Evolutionary conservation across 1,140 invertebrate species (phyloP).

Genomic region (Cecropterus lyciades): DNA sequence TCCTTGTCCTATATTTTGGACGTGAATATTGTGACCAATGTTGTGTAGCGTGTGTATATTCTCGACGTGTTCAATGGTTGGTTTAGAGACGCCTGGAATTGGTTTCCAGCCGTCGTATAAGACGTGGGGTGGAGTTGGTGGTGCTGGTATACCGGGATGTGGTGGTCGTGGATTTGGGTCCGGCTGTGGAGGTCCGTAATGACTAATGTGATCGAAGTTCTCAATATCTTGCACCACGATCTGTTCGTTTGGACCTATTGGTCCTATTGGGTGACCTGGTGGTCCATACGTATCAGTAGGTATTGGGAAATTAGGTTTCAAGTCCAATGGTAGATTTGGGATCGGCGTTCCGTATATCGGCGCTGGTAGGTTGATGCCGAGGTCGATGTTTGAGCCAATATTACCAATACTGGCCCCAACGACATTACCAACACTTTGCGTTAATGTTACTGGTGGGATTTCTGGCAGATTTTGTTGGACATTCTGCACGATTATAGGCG

Average conservation of each 20-base stretch:
- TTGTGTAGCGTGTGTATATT: slow-evolving; percentile 43
- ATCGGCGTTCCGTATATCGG: slow-evolving; percentile 79
- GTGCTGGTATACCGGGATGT: slow-evolving; percentile 88
- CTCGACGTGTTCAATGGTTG: slow-evolving; percentile 51
- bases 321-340: slow-evolving; percentile 74
- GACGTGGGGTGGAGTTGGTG: slow-evolving; percentile 90
- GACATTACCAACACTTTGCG: slow-evolving; percentile 40
- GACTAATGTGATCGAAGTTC: slow-evolving; percentile 61
- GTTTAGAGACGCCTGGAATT: slow-evolving; percentile 86
- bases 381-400: slow-evolving; percentile 70
- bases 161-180: slow-evolving; percentile 82
- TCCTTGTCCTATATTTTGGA: slow-evolving; percentile 36
- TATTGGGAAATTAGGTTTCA: slow-evolving; percentile 79
- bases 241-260: slow-evolving; percentile 70
- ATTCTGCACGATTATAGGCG: slow-evolving; percentile 50
- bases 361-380: slow-evolving; percentile 73
- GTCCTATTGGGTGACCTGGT: slow-evolving; percentile 67
- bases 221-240: slow-evolving; percentile 63
- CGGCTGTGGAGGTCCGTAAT: slow-evolving; percentile 85
- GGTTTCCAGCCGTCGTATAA: slow-evolving; percentile 94
- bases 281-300: slow-evolving; percentile 79
- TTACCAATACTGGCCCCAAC: slow-evolving; percentile 54
- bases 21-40: slow-evolving; percentile 34
- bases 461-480: slow-evolving; percentile 60
- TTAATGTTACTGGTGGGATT: slow-evolving; percentile 48